Evolutionary conservation across 2,888 invertebrate species (phyloP), one percentile per base, ranked within the genome.

Genomic region (Drosophila gaucha): DNA sequence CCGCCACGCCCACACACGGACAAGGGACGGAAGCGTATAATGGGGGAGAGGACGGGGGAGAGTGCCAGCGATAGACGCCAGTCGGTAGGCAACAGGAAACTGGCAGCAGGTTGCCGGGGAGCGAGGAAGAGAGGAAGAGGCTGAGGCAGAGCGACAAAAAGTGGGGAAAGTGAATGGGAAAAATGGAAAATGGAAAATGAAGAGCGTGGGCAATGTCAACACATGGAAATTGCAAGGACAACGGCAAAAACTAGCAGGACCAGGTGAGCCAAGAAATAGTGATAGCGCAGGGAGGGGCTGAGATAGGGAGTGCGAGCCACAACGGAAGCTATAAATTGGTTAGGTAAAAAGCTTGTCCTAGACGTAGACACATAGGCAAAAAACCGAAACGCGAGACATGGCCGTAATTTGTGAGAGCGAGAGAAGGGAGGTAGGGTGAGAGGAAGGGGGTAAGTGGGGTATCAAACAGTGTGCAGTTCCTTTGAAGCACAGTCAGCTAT

Each of bases 251-350:
- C 47, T 57, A 60, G 33, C 54, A 55, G 46, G 26, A 8, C 30
- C 26, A 52, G 31, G 18, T 35, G 35, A 44, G 44, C 33, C 39
- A 41, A 59, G 56, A n/a, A 28, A 28, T 16, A 35, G 38, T 18
- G 22, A 22, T 18, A 9, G 28, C 35, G 59, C 44, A 39, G 22
- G 24, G 16, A 33, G 26, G 43, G 36, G 20, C 1, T 6, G 44
- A 18, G 46, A 44, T 49, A 39, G 57, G 10, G n/a, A 10, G 14
- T 6, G 46, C 9, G 2, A 33, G 36, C 49, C 41, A 41, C 60
- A 56, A 64, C 80, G 86, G 86, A 86, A 83, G 86, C 75, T 83
- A 83, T 83, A 83, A 83, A 83, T 83, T 83, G 80, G 82, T 86
- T 86, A 80, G 80, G 76, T 80, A 85, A 83, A 83, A 83, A 82